Conservation (phyloP, 2,888 invertebrate genomes). For the Biston betularia region DNA sequence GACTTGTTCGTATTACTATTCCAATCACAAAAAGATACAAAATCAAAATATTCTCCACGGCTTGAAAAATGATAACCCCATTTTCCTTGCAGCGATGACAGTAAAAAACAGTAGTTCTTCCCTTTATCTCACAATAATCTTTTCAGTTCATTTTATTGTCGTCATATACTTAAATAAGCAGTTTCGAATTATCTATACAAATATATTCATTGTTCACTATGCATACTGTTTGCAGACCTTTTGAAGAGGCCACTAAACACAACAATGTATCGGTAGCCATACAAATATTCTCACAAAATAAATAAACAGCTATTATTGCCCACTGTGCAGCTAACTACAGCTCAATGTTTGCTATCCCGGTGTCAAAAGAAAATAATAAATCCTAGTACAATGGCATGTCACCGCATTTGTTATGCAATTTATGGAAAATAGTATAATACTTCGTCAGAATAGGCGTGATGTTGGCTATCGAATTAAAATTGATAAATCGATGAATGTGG, state of each 20-base stretch:
- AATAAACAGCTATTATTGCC: slow-evolving; percentile 71
- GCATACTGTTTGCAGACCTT: slow-evolving; percentile 58
- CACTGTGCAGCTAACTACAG: slow-evolving; percentile 62
- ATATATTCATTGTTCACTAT: slow-evolving; percentile 46
- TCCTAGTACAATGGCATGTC: slow-evolving; percentile 73
- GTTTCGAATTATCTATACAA: slow-evolving; percentile 43
- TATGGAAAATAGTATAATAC: slow-evolving; percentile 63
- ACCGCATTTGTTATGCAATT: slow-evolving; percentile 82
- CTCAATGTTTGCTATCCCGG: slow-evolving; percentile 60
- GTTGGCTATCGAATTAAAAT: slow-evolving; percentile 37
- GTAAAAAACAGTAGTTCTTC: slow-evolving; percentile 6
- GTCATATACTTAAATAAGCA: slow-evolving; percentile 40
- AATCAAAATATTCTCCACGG: too few species aligned
- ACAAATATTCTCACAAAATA: slow-evolving; percentile 70
- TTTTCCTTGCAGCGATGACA: neutral
- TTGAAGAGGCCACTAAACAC: slow-evolving; percentile 60
- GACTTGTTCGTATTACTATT: too few species aligned
- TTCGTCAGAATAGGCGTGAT: slow-evolving; percentile 59
- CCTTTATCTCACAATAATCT: slow-evolving; percentile 7
- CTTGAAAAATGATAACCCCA: neutral
- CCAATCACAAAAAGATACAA: too few species aligned
- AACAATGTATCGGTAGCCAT: slow-evolving; percentile 53
- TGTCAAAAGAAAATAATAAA: slow-evolving; percentile 80
- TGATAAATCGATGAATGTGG: slow-evolving; percentile 18
- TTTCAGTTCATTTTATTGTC: slow-evolving; percentile 11